Base-by-base conservation (phyloP, 1,140 invertebrate genomes). In the Procambarus virginalis region DNA sequence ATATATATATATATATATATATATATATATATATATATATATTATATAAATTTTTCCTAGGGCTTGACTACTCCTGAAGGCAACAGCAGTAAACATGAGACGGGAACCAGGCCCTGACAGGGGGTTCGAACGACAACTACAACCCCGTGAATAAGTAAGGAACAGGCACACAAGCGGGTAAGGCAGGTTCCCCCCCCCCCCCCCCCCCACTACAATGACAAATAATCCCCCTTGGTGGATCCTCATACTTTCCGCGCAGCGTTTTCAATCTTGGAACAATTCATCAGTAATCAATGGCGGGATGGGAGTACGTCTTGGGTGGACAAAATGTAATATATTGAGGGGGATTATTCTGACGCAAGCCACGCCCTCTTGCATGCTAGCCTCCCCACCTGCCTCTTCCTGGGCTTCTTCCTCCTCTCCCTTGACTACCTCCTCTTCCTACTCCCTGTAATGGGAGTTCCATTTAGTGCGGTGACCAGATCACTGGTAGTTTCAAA, bases 291-390 rank as follows among this genome's bases (percentile, higher is more conserved):
- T 89, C 88, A 89, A 84, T 89, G 79, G 75, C 51, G 20, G 75
- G 88, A 64, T 77, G 81, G 70, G 58, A 79, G 80, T 45, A 78
- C 73, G 86, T 88, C 86, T 55, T 5, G 46, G 70, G 75, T 79
- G 88, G 75, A 84, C 88, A 89, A 84, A 89, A 51, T 84, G 81
- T 82, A 89, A 89, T 89, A 84, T 84, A 81, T 89, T 89, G 81
- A 20, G 49, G 49, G n/a, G 78, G 22, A 20, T 64, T n/a, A 10
- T 8, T 46, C 79, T 88, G 78, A 64, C 86, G 70, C 79, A 81
- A 51, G 60, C 77, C 77, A 70, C 86, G 86, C 86, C 86, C 86
- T n/a, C 68, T n/a, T 8, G n/a, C 86, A 88, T 88, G 86, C 86
- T 82, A 82, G 20, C 86, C 34, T 20, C 48, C 8, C 80, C 58